Base-by-base conservation (phyloP, 2,113 vertebrate genomes). In the Atractosteus spatula region DNA sequence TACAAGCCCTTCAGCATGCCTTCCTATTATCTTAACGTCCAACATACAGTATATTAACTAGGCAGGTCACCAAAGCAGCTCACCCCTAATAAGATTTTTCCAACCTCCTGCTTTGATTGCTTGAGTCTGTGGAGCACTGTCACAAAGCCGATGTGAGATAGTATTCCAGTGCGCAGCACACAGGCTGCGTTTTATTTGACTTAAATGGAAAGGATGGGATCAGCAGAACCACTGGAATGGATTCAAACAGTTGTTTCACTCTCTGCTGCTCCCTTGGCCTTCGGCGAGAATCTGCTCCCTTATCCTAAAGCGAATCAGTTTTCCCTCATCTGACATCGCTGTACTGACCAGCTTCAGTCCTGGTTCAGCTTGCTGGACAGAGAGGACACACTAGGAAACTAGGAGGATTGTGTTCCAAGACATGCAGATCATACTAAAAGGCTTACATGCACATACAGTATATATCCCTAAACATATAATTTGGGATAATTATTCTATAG, bases 221-320 rank as follows among this genome's bases (percentile, higher is more conserved):
- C 74, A 70, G 72, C 17, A 65, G 75, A 68, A 71, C 41, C 14
- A 41, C 62, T 68, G 63, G 44, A 76, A 75, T 69, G 76, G 76
- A 87, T 77, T 86, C 83, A 81, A 85, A 79, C 85, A 84, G 82
- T 85, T 78, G 83, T 87, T 86, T 88, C 82, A 84, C 82, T 86
- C 83, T 87, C 79, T 70, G 66, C 76, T 85, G 79, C 83, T 76
- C 84, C 76, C 72, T 72, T 86, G 83, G 83, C 87, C 83, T 72
- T 75, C 69, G 43, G 76, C 81, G 81, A 78, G 82, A 80, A 84
- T 79, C 78, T 76, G 72, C 72, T 82, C 83, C 75, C 75, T 76
- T 66, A 80, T 70, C 71, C 74, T 78, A 69, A 74, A 74, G 68
- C 71, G 44, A 66, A 71, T 56, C 29, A 59, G 42, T 62, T 59